Evolutionary conservation across 2,888 invertebrate genomes (phyloP).

Genomic region (Agonopterix subpropinquella): DNA sequence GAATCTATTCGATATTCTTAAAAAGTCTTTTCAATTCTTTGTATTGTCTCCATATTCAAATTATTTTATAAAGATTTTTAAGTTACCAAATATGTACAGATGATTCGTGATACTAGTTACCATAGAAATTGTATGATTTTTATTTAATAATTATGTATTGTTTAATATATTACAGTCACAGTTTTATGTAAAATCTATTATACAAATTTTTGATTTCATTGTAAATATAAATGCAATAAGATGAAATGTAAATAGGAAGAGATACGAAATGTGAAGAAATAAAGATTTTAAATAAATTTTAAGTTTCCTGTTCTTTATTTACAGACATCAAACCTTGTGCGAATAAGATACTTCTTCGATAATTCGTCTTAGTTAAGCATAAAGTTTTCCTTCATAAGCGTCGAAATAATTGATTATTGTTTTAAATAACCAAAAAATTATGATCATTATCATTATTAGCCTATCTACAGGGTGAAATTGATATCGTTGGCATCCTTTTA

Average conservation of each 20-base stretch:
- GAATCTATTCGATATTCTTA: not conserved
- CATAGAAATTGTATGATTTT: conserved; percentile 32
- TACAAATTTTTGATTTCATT: conserved; percentile 34
- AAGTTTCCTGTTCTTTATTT: not conserved
- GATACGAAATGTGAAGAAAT: conserved; percentile 44
- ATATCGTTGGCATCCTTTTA: no score
- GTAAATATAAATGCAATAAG: conserved; percentile 53
- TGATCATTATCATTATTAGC: no score
- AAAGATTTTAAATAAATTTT: conserved; percentile 31
- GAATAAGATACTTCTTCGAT: no score
- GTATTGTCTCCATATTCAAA: no score
- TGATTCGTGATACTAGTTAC: conserved; percentile 71
- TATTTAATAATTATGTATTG: conserved; percentile 9
- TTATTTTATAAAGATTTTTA: not conserved
- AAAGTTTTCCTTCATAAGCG: no score
- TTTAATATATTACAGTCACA: conserved; percentile 7
- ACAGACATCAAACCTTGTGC: no score
- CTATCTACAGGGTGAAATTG: no score
- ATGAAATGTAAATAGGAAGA: conserved; percentile 62
- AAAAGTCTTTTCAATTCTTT: not conserved
- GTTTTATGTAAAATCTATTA: conserved; percentile 17
- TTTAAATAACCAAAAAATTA: no score
- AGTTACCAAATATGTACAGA: conserved; percentile 36
- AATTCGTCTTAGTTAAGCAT: no score
- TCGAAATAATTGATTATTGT: no score